Evolutionary conservation across 30 jellyfish, hydroid and myxozoan genomes (phyloP).

Genomic region (Catostylus mosaicus): DNA sequence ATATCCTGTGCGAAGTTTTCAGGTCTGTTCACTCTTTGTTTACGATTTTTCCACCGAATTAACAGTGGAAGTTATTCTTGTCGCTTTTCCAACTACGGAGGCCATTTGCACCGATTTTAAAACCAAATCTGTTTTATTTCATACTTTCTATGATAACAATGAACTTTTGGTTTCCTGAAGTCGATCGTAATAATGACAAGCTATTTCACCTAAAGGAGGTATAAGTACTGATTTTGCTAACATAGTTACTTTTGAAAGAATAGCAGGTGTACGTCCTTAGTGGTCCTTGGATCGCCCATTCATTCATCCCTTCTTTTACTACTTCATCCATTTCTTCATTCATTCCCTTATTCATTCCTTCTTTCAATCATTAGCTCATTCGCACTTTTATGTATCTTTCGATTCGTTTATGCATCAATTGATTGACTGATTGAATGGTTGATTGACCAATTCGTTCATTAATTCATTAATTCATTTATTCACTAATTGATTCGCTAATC

Average conservation of each 20-base stretch:
- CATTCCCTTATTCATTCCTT: neutral
- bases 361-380: neutral
- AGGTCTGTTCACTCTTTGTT: neutral
- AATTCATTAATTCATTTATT: no score
- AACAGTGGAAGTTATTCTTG: neutral
- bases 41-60: neutral
- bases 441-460: no score
- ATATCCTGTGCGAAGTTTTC: slow-evolving; percentile 10
- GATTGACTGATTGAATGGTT: no score
- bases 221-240: no score
- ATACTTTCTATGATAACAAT: neutral
- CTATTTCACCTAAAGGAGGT: neutral
- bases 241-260: no score
- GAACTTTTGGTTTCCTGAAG: slow-evolving; percentile 1
- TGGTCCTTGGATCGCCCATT: neutral
- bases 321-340: neutral
- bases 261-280: no score
- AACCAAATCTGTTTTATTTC: neutral
- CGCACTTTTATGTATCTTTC: neutral
- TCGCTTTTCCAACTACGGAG: neutral
- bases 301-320: neutral
- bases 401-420: neutral
- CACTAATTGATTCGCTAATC: no score
- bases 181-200: neutral
- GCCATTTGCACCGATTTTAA: slow-evolving; percentile 7